Base-by-base conservation (phyloP, 1,140 invertebrate genomes). In the Leucophenga varia region DNA sequence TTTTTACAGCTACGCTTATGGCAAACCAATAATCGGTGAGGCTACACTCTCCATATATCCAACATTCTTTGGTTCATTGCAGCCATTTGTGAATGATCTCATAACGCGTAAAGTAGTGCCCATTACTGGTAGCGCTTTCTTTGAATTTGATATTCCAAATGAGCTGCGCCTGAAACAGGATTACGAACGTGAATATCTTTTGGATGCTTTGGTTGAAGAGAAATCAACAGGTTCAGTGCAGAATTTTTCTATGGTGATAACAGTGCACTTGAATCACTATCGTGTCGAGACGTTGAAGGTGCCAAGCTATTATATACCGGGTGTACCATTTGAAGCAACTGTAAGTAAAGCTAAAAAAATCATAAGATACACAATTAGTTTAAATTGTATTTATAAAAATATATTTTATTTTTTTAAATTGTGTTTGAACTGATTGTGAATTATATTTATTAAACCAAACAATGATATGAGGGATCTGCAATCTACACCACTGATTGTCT, bases 291-390 rank as follows among this genome's bases (percentile, higher is more conserved):
- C 93, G 2, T 81, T 92, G 43, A 88, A 88, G 70, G 85, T 87
- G 6, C 83, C 89, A 1, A 87, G 89, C 54, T 88, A 87, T 52
- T 95, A 91, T 71, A 93, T 93, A 75, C 91, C 91, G 3, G 90
- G 91, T 3, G 79, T 95, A 16, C 86, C 84, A 50, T 93, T 91
- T 57, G 86, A 83, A 18, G 85, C 86, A 30, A 86, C 84, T 57
- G 88, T 92, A 75, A 81, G 81, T 80, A 43, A 1, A 14, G 0
- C 0, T 0, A 16, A 13, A 3, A 16, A 18, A 5, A 3, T 3
- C n/a, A n/a, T n/a, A n/a, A n/a, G n/a, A n/a, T n/a, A n/a, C n/a
- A n/a, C n/a, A n/a, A 3, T 12, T 13, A 40, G 10, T 40, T 22
- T 5, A 35, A 12, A 35, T 37, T 16, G 6, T 13, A 3, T 6